Evolutionary conservation across 2,797 vertebrate genomes (phyloP).

Genomic region (Enteromius argenteus): DNA sequence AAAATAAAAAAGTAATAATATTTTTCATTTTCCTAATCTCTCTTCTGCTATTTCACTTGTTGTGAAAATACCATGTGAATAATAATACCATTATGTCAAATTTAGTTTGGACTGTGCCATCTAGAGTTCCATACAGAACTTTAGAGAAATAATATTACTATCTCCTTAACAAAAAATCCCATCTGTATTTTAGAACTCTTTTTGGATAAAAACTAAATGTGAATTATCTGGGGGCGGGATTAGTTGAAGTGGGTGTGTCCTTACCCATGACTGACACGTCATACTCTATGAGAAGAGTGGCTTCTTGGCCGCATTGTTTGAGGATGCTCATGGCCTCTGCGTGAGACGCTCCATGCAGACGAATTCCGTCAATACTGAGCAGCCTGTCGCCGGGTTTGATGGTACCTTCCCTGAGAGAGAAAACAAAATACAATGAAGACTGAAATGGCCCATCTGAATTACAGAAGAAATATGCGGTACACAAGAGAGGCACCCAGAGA

Average conservation of each 20-base stretch:
- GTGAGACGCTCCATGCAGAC: slow-evolving; percentile 91
- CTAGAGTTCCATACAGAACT: neutral
- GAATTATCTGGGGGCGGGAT: neutral
- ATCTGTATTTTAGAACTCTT: neutral
- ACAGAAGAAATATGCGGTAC: neutral
- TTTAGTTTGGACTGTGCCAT: neutral
- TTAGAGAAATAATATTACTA: neutral
- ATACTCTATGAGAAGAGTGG: slow-evolving; percentile 92
- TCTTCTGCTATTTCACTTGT: neutral
- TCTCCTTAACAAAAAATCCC: too few relatives aligned
- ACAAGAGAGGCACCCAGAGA: neutral
- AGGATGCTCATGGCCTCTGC: slow-evolving; percentile 96
- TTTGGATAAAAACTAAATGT: neutral
- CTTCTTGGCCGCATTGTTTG: slow-evolving; percentile 97
- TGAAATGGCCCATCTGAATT: slow-evolving; percentile 5
- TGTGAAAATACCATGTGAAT: neutral
- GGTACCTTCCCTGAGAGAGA: slow-evolving; percentile 88
- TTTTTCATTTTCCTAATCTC: neutral
- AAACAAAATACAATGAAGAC: slow-evolving; percentile 25
- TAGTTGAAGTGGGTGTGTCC: slow-evolving; percentile 51
- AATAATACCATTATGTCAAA: neutral
- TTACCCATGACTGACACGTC: slow-evolving; percentile 98
- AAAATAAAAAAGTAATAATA: neutral
- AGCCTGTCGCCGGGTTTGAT: slow-evolving; percentile 93
- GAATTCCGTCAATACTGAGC: slow-evolving; percentile 95